Evolutionary conservation across 2,888 invertebrate species (phyloP), one percentile per base, ranked within the genome.

Genomic region (Luperina nickerlii): DNA sequence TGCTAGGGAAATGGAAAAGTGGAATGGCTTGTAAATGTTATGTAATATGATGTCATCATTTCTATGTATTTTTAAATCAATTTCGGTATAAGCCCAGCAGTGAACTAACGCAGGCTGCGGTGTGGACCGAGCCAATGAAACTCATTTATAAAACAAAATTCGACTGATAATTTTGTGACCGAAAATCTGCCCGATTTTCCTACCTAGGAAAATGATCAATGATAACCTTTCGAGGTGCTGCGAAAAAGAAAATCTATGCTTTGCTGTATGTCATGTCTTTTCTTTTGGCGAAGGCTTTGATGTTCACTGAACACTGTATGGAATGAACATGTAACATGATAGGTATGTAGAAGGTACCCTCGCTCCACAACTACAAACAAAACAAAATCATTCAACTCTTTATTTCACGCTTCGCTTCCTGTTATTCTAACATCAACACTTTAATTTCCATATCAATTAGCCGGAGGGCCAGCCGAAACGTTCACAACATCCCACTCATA

Each of bases 391-490:
- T 79, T 57, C 81, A 54, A 81, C 68, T 72, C 67, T 76, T 71
- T 76, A 76, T 71, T 85, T 69, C 76, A 72, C 74, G 67, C 72
- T 45, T 62, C 73, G 79, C 79, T 84, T 87, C 87, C 80, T 84
- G 85, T 87, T 85, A 87, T 84, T 86, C 67, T 73, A 74, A 83
- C 86, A 80, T 83, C 79, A 85, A 87, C 81, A 85, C 84, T 77
- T 81, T 63, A 87, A 85, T 85, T 87, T 87, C 84, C 84, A 85
- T 85, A 87, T 77, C 87, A 85, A 85, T 85, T 85, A 87, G 84
- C 54, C 60, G 69, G 38, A 83, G 79, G 62, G 75, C 73, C 68
- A 60, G 78, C 15, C 57, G 32, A 42, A 32, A 57, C 69, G 48
- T 67, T 63, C 86, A 79, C 74, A 57, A 84, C 87, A 76, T 87